Evolutionary conservation across 2,113 vertebrate species (phyloP), one percentile per base, ranked within the genome.

Genomic region (Glaucidium brasilianum): DNA sequence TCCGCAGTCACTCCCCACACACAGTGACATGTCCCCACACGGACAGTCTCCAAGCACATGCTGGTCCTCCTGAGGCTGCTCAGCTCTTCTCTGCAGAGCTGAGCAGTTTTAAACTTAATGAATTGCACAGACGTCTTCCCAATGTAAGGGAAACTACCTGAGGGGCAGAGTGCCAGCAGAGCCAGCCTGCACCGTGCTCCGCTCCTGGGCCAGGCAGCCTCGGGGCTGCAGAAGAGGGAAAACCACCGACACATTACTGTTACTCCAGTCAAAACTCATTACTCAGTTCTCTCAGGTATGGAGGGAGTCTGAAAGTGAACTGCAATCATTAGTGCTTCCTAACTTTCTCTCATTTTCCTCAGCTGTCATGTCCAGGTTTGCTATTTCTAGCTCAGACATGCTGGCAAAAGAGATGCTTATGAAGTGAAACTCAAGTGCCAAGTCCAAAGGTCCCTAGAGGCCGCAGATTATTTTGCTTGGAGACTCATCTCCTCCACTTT

Each of bases 131-230:
- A 34, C 60, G 10, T 29, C 39, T 71, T 85, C 27, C 56, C 58
- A 37, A 4, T 0, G 0, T 10, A 18, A 77, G 43, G 59, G 37
- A 41, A 87, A 60, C 9, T 1, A 15, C 20, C 7, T 0, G 50
- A 69, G 68, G 1, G 2, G 71, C 67, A 66, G 35, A 59, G 63
- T 1, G 3, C 15, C 18, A 14, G 23, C 41, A 62, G 47, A 81
- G 60, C 69, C 27, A 22, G 11, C 22, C n/a, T 0, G 0, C 5
- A 1, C 35, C 15, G 3, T 1, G 0, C 29, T 55, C 30, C 22
- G 50, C 84, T 78, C 43, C 55, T 0, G 1, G 22, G 27, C 11
- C 0, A 41, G 39, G 77, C 73, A 62, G 73, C 56, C 68, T 15
- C 2, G 0, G 41, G 60, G 47, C 59, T 59, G 62, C 52, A 34